Evolutionary conservation across 2,113 vertebrate species (phyloP).

Genomic region (Dipodomys ordii): DNA sequence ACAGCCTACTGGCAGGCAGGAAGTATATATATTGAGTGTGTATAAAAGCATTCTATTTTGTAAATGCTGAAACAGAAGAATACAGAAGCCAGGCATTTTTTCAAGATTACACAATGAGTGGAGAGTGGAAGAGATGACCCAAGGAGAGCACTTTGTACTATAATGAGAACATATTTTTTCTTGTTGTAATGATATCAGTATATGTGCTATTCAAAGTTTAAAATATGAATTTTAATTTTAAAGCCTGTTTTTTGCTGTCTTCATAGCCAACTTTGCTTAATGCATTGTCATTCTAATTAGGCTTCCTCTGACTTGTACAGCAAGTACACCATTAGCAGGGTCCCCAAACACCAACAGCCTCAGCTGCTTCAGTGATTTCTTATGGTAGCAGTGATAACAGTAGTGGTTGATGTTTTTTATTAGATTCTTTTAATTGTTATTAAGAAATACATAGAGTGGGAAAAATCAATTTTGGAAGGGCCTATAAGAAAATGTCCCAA

Average conservation of each 20-base stretch:
- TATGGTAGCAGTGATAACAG: not conserved
- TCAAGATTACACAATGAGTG: not conserved
- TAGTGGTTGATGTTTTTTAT: not conserved
- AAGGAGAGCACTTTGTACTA: not conserved
- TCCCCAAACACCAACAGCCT: not conserved
- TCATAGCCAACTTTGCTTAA: not conserved
- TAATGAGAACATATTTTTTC: slow-evolving; percentile 4
- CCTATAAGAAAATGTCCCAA: not conserved
- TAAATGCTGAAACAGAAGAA: not conserved
- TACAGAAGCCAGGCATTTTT: not conserved
- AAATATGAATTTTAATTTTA: not conserved
- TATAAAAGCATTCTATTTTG: not conserved
- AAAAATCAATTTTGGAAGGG: not conserved
- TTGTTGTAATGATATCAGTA: not conserved
- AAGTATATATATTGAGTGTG: not conserved
- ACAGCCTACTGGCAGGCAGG: not conserved
- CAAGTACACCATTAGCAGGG: not conserved
- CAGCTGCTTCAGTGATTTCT: not conserved
- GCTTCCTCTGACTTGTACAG: not conserved
- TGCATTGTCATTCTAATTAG: not conserved
- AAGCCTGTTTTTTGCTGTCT: not conserved
- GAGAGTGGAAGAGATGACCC: not conserved
- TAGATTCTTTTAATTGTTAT: slow-evolving; percentile 32
- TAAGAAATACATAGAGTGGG: slow-evolving; percentile 13
- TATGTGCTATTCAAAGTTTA: not conserved